Conservation (phyloP, 1,140 invertebrate species). For the Brachionus asplanchnoidis region DNA sequence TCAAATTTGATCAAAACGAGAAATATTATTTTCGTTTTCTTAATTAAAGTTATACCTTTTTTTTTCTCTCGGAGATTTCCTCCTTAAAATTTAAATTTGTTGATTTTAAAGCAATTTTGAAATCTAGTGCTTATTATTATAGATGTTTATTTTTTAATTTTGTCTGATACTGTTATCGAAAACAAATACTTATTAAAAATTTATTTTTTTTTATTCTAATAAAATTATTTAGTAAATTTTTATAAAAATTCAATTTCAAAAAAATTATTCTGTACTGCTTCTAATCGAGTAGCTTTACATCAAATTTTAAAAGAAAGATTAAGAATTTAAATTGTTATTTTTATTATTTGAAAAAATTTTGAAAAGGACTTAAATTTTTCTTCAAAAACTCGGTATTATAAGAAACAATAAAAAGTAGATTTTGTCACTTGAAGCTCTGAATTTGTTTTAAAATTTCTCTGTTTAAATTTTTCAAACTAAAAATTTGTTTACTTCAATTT, state of each 20-base stretch:
- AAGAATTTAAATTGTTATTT: too few relatives aligned
- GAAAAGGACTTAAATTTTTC: too few relatives aligned
- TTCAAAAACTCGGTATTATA: too few relatives aligned
- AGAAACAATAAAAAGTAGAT: too few relatives aligned
- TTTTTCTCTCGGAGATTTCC: neutral
- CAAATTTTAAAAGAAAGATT: neutral
- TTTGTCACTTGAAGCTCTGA: too few relatives aligned
- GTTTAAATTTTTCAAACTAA: too few relatives aligned
- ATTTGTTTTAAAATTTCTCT: too few relatives aligned
- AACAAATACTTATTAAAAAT: neutral
- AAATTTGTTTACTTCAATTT: too few relatives aligned
- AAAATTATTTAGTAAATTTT: constrained; percentile 25
- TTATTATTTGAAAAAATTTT: too few relatives aligned
- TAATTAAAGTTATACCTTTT: neutral
- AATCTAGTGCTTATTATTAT: neutral
- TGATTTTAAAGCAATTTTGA: neutral
- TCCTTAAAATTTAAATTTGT: neutral
- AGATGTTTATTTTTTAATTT: neutral
- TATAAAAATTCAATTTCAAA: neutral
- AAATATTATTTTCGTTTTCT: neutral
- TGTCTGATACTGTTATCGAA: constrained; percentile 6
- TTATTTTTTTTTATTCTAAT: constrained; percentile 10
- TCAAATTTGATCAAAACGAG: neutral
- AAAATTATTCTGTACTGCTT: neutral
- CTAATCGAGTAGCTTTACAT: neutral